phyloP scores from a whole-genome alignment of 2,113 vertebrate species.

The Myrmecophaga tridactyla region DNA sequence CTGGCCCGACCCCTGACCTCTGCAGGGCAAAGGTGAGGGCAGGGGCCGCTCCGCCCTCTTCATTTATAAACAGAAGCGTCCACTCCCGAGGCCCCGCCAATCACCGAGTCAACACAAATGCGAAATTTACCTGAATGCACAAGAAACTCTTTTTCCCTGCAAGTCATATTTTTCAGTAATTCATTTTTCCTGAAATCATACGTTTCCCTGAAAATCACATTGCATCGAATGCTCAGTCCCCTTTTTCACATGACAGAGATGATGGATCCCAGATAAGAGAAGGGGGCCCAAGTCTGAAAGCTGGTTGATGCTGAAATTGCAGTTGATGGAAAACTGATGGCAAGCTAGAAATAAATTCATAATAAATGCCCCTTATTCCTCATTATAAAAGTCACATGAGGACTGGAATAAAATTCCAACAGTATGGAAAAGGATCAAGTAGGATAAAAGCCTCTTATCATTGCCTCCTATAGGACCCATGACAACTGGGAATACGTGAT shows the following conservation, averaged over 20 bases:
- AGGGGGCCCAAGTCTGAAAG: not conserved
- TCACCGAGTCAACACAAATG: not conserved
- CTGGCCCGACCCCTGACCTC: not conserved
- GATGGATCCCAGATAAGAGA: not conserved
- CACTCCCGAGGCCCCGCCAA: not conserved
- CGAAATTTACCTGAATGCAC: not conserved
- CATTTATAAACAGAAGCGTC: not conserved
- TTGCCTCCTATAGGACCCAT: not conserved
- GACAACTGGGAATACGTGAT: not conserved
- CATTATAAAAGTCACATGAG: not conserved
- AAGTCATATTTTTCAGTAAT: not conserved
- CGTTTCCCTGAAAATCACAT: not conserved
- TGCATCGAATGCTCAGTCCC: not conserved
- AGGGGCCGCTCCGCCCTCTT: not conserved
- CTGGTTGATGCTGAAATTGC: not conserved
- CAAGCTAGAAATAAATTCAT: constrained; percentile 18
- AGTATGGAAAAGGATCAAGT: not conserved
- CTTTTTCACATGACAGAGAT: not conserved
- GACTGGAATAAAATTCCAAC: not conserved
- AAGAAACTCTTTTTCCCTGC: not conserved
- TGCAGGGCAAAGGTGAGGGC: not conserved
- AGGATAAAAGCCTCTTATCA: too few relatives aligned
- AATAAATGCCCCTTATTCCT: not conserved
- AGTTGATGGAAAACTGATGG: constrained; percentile 3
- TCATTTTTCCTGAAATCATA: constrained; percentile 3